Evolutionary conservation across 2,888 invertebrate species (phyloP).

Genomic region (Idaea straminata): DNA sequence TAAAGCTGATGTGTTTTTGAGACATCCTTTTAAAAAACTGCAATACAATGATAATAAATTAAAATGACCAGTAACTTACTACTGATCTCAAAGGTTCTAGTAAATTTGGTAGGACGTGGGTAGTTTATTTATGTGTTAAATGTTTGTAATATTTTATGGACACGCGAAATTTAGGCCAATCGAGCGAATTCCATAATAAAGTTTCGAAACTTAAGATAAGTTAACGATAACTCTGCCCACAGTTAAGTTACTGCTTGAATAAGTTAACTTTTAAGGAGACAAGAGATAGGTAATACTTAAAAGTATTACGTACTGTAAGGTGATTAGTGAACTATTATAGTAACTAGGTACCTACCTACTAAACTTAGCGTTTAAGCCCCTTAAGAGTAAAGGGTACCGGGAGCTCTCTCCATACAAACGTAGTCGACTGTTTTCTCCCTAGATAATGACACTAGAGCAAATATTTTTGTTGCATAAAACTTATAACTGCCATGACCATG

Average conservation of each 20-base stretch:
- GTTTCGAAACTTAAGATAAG: neutral
- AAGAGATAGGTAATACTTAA: too few relatives aligned
- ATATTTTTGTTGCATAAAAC: too few relatives aligned
- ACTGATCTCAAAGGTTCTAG: neutral
- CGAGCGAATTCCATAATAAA: slow-evolving; percentile 1
- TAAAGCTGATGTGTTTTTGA: too few relatives aligned
- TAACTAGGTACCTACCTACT: too few relatives aligned
- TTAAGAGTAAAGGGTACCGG: too few relatives aligned
- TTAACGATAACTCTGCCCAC: neutral
- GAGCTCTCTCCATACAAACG: too few relatives aligned
- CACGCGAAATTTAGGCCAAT: slow-evolving; percentile 14
- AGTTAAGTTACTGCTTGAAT: neutral
- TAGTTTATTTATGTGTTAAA: slow-evolving; percentile 3
- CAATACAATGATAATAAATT: neutral
- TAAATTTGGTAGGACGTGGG: slow-evolving; percentile 11
- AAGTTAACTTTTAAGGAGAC: neutral
- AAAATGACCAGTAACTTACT: neutral
- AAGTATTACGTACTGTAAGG: too few relatives aligned
- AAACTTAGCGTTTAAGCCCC: too few relatives aligned
- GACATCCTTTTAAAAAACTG: neutral
- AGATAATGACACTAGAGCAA: too few relatives aligned
- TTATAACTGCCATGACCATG: too few relatives aligned
- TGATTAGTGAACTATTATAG: too few relatives aligned
- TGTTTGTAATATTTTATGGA: slow-evolving; percentile 10
- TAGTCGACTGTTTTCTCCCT: too few relatives aligned